Percentiles rank a stretch among this genome's conserved stretches.
Conservation (phyloP, 2,113 vertebrate species). For the Pterophyllum scalare region DNA sequence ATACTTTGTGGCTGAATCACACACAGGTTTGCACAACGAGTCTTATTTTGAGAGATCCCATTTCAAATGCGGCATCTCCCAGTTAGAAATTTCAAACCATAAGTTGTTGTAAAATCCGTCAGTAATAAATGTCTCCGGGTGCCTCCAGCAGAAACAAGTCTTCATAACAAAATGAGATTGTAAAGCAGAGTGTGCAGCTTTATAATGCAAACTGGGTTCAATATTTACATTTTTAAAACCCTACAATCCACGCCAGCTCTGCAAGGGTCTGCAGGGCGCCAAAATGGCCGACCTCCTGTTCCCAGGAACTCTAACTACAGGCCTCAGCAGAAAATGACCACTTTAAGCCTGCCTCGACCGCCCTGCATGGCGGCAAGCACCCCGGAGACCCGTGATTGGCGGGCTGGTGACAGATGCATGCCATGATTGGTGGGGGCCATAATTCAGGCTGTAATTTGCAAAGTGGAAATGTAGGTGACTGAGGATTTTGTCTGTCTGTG, state of each 20-base stretch:
- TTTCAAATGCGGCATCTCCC: conserved; percentile 42
- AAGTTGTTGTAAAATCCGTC: conserved; percentile 10
- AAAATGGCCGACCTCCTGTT: conserved; percentile 60
- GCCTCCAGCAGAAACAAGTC: conserved; percentile 18
- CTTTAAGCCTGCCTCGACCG: conserved; percentile 57
- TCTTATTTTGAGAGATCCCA: conserved; percentile 44
- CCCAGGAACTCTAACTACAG: conserved; percentile 74
- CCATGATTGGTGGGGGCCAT: conserved; percentile 66
- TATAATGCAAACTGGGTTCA: conserved; percentile 25
- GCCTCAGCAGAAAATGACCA: conserved; percentile 74
- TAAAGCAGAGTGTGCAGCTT: conserved; percentile 5
- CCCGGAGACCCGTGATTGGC: conserved; percentile 64
- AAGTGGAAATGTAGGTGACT: conserved; percentile 73
- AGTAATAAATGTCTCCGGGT: conserved; percentile 6
- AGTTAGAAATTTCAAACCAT: conserved; percentile 11
- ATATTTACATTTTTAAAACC: conserved; percentile 49
- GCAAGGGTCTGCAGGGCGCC: conserved; percentile 51
- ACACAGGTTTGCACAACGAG: conserved; percentile 34
- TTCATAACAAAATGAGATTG: conserved; percentile 13
- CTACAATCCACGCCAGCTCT: conserved; percentile 44
- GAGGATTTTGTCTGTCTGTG: conserved; percentile 31
- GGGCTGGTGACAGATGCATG: conserved; percentile 62
- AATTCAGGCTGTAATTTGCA: conserved; percentile 73
- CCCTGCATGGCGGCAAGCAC: conserved; percentile 56
- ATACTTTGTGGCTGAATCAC: conserved; percentile 47